Base-by-base conservation (phyloP, 2,113 vertebrate species). In the Mormoops blainvillei region DNA sequence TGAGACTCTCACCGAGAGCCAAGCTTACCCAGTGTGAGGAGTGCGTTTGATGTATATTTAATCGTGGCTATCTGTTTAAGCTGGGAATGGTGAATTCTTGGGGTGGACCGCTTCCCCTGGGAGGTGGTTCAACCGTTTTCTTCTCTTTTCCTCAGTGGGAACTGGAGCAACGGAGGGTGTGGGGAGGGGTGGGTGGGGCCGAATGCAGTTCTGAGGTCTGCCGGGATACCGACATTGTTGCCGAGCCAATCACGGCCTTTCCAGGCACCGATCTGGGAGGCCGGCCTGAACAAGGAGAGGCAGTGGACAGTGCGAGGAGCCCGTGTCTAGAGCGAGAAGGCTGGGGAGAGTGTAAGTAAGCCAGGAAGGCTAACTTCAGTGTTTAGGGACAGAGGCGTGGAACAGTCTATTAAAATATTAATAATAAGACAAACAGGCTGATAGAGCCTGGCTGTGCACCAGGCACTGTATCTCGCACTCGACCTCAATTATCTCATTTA, bases 31-130 rank as follows among this genome's bases (percentile, higher is more conserved):
- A 31, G 0, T 24, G 33, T 43, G n/a, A 52, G 6, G 15, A 67
- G n/a, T 48, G 24, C 54, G 50, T 93, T 70, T 96, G 88, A 96
- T 92, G 76, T 90, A 43, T 92, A 76, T 92, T 97, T 96, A 88
- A 96, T 97, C 85, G 38, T 36, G 28, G 36, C 48, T 56, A 61
- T 73, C 80, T 94, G 5, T 94, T 97, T 77, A 77, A 50, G 18
- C 41, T 56, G 3, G 43, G 24, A 94, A 31, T 67, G 26, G 24
- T 71, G 45, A n/a, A 77, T 91, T 95, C 48, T 33, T 24, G 26
- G 89, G 45, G 12, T 78, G 10, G 20, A 19, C 26, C 91, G 56
- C 45, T 77, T 63, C 61, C 86, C 70, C 22, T 71, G 78, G 78
- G 87, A 73, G 24, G 20, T 41, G 26, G 38, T 33, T 95, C 68